Conservation (phyloP, 2,797 vertebrate genomes). For the Argyrosomus regius region DNA sequence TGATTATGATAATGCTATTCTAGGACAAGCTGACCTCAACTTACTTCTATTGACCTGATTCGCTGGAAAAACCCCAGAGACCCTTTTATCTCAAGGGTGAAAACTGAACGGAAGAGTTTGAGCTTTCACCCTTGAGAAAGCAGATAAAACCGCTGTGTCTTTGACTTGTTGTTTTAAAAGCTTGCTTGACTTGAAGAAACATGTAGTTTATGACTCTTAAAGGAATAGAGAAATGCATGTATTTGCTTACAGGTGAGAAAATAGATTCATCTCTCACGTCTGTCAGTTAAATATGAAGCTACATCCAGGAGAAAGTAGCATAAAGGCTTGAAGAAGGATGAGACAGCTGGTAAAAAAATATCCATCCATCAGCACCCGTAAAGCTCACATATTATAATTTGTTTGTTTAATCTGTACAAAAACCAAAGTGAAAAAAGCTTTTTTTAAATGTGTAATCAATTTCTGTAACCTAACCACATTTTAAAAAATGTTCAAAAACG, state of each 20-base stretch:
- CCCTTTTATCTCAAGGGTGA: background rate
- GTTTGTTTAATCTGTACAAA: background rate
- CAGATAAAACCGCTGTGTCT: background rate
- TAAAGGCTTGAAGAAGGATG: background rate
- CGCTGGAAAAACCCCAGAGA: slow-evolving; percentile 33
- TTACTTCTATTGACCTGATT: slow-evolving; percentile 45
- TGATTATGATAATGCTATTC: slow-evolving; percentile 50
- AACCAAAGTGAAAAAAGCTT: background rate
- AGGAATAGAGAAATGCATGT: background rate
- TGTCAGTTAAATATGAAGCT: background rate
- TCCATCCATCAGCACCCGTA: background rate
- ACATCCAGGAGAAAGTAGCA: background rate
- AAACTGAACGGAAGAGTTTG: background rate
- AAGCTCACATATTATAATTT: background rate
- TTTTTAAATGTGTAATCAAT: too few species aligned
- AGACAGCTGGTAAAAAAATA: background rate
- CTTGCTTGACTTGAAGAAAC: background rate
- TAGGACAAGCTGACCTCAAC: slow-evolving; percentile 52
- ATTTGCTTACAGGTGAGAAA: background rate
- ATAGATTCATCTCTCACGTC: background rate
- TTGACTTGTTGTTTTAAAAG: background rate
- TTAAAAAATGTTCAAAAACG: background rate
- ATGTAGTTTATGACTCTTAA: background rate
- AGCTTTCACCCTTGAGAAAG: slow-evolving; percentile 21
- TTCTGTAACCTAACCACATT: background rate